These are phyloP conservation scores for Meta bourneti DNA, from an alignment of 2,888 invertebrate species.

Conservation along the genomic window DNA sequence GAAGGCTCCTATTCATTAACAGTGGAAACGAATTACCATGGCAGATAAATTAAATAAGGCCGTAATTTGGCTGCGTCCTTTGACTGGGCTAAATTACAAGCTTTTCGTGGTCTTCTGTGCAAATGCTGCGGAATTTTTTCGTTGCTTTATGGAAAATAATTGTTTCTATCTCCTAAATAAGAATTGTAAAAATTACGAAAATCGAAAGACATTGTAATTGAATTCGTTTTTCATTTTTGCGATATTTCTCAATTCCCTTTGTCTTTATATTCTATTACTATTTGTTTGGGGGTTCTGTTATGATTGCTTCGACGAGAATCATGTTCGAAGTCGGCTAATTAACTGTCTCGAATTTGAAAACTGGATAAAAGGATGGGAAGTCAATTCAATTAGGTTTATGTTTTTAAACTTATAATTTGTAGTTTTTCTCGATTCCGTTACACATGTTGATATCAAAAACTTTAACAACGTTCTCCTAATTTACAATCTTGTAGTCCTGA, in stretches of 20 bases:
- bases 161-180: no score
- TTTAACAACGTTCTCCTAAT: not conserved
- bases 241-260: no score
- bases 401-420: not conserved
- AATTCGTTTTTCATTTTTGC: not conserved
- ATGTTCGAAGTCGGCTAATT: not conserved
- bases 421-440: no score
- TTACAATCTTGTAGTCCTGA: not conserved
- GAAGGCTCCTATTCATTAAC: slow-evolving; percentile 45
- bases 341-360: not conserved
- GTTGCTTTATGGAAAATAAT: no score
- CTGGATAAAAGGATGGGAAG: not conserved
- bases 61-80: slow-evolving; percentile 2
- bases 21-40: slow-evolving; percentile 36
- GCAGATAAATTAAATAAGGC: slow-evolving; percentile 44
- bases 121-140: no score
- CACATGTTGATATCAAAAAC: not conserved
- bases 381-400: not conserved
- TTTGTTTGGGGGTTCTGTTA: not conserved
- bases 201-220: not conserved
- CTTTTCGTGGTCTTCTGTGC: not conserved
- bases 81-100: not conserved
- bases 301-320: not conserved
- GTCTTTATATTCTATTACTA: no score
- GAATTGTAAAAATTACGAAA: not conserved